Evolutionary conservation across 2,797 vertebrate species (phyloP).

Genomic region (Numenius phaeopus): DNA sequence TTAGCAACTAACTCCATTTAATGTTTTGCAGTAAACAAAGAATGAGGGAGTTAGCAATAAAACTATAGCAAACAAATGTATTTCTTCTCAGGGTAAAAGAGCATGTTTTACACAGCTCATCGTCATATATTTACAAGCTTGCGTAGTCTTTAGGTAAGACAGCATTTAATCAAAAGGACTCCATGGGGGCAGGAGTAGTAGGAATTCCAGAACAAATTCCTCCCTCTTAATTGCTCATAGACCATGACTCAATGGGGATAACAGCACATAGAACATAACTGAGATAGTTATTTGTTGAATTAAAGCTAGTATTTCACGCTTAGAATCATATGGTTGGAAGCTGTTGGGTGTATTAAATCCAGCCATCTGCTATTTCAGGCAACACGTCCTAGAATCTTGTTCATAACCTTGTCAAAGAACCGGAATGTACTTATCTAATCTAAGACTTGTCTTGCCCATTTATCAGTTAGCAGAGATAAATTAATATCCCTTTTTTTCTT

Average conservation of each 20-base stretch:
- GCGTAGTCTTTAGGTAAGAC: neutral
- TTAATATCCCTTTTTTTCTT: neutral
- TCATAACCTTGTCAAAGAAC: neutral
- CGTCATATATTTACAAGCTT: neutral
- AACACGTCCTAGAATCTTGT: neutral
- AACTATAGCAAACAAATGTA: neutral
- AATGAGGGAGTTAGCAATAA: neutral
- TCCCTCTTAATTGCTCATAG: neutral
- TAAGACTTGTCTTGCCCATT: neutral
- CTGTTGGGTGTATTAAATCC: neutral
- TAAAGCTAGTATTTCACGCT: neutral
- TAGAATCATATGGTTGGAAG: neutral
- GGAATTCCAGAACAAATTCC: neutral
- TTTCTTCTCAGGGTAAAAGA: neutral
- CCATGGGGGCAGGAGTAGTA: neutral
- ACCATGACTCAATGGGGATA: neutral
- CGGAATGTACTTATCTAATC: neutral
- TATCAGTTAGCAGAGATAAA: neutral
- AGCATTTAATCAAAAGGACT: neutral
- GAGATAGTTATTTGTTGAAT: neutral
- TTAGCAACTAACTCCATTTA: neutral
- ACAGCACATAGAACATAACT: neutral
- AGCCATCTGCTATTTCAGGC: neutral
- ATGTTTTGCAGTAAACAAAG: neutral
- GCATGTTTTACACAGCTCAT: neutral